These are phyloP conservation scores for Actias luna DNA, from an alignment of 2,888 invertebrate species.

Conservation along the genomic window DNA sequence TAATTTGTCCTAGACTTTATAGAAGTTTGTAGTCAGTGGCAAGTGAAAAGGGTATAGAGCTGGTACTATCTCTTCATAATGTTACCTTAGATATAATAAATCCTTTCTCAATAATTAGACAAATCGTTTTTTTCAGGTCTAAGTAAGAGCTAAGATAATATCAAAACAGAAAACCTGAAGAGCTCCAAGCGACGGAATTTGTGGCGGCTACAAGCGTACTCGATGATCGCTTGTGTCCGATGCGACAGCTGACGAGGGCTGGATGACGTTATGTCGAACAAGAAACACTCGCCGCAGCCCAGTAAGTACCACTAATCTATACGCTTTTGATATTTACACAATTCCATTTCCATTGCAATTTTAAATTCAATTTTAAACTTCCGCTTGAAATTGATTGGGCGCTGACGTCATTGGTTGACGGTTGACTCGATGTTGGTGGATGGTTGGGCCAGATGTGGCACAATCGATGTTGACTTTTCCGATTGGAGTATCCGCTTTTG, in stretches of 20 bases:
- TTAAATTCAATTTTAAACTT: too few relatives aligned
- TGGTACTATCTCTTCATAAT: too few relatives aligned
- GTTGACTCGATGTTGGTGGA: too few relatives aligned
- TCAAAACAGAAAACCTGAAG: conserved; percentile 27
- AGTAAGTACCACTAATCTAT: conserved; percentile 48
- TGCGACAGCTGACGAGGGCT: conserved; percentile 74
- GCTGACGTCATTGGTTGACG: too few relatives aligned
- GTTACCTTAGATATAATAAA: background rate
- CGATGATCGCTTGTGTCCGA: conserved; percentile 70
- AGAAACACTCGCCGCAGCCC: conserved; percentile 73
- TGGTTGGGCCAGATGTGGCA: too few relatives aligned
- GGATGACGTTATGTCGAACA: conserved; percentile 69
- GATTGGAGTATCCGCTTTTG: too few relatives aligned
- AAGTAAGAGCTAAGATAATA: background rate
- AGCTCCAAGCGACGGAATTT: conserved; percentile 27
- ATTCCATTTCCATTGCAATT: too few relatives aligned
- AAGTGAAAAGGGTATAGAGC: background rate
- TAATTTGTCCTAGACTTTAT: background rate
- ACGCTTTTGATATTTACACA: background rate
- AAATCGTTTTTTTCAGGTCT: background rate
- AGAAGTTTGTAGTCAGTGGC: background rate
- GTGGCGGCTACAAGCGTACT: conserved; percentile 38
- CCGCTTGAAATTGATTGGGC: too few relatives aligned
- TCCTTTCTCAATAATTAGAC: background rate
- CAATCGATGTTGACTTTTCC: too few relatives aligned